A percentile compares a stretch with the other conserved stretches of the same genome.
Evolutionary conservation across 2,797 vertebrate species (phyloP).

Genomic region (Urosaurus nigricauda): DNA sequence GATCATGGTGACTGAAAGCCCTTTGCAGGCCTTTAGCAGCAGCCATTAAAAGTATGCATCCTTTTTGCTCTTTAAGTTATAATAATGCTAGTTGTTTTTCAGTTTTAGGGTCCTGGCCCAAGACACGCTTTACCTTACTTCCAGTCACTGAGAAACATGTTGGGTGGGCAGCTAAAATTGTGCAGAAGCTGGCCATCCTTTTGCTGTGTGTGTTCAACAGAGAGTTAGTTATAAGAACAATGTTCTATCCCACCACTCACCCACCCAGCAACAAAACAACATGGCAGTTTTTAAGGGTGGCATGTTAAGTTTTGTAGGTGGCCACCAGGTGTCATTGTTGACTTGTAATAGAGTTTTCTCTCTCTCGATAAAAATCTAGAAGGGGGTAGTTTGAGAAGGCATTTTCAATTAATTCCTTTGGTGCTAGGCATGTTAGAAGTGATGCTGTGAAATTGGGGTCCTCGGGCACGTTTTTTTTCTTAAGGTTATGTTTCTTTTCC

Average conservation of each 20-base stretch:
- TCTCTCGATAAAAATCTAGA: too few relatives aligned
- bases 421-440: neutral
- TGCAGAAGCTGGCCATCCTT: neutral
- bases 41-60: neutral
- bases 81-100: neutral
- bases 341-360: constrained; percentile 39
- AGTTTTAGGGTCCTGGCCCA: neutral
- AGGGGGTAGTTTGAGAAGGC: fast-evolving
- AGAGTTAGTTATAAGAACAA: neutral
- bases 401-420: neutral
- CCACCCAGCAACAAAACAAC: neutral
- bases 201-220: neutral
- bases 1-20: neutral
- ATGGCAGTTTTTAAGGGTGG: neutral
- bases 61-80: constrained; percentile 7
- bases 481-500: neutral
- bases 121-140: neutral
- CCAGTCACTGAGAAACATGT: neutral
- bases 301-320: neutral
- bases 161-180: too few relatives aligned
- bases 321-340: constrained; percentile 54
- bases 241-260: neutral
- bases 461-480: neutral
- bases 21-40: constrained; percentile 23
- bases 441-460: neutral